Evolutionary conservation across 2,113 vertebrate species (phyloP), one percentile per base, ranked within the genome.

Genomic region (Ptychochromis oligacanthus): DNA sequence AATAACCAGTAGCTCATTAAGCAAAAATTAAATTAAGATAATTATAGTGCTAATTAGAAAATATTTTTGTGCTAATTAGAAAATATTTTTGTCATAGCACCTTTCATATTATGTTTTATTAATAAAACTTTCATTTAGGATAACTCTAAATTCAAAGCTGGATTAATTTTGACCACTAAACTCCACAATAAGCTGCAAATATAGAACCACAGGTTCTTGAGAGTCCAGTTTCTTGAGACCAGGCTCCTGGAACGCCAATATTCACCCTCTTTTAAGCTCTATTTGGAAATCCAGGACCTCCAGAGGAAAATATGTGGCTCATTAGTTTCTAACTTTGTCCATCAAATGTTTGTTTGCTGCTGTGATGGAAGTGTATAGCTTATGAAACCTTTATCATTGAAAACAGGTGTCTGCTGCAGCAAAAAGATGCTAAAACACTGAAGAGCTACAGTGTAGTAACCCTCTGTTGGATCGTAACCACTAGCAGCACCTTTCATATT

Each of bases 1-100:
- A 86, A 81, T 79, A 86, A 1, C 15, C 65, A 31, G 56, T 62
- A 88, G 20, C 10, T 83, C 75, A 80, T 88, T 80, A 84, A 55
- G 17, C 12, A 2, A 22, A 2, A 22, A 83, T 59, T 57, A 89
- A 77, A 88, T 87, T 80, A 88, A 36, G 54, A 57, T 65, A 64
- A 84, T 91, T 82, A 80, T 3, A 84, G 13, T 22, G 4, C 28
- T 58, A 52, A 79, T 81, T 58, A 52, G 55, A 60, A 75, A 20
- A 82, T 61, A 60, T 49, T 36, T 80, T 59, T 59, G 46, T 7
- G 6, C 34, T 57, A 49, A 79, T 81, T 52, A 67, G 54, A 67
- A 75, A n/a, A 82, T 62, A 61, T 52, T 38, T 80, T 60, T 54
- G 36, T 12, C 46, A 20, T 3, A 28, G 4, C 11, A 40, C 36